Percentiles rank a stretch among this genome's conserved stretches.
Conservation (phyloP, 2,888 invertebrate genomes). For the Drosophila limbata region DNA sequence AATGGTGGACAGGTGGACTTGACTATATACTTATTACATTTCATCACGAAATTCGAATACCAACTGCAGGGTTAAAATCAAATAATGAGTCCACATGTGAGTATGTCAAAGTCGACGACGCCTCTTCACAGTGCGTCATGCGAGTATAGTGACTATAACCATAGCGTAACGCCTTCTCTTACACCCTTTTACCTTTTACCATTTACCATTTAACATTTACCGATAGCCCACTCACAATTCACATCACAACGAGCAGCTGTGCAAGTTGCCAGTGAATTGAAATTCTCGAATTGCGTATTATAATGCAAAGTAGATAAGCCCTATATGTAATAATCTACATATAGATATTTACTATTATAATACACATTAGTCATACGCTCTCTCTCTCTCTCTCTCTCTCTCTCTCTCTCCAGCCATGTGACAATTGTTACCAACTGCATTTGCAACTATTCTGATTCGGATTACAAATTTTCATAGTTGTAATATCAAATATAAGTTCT, state of each 20-base stretch:
- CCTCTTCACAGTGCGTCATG: slow-evolving; percentile 31
- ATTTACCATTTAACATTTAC: neutral
- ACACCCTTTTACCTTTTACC: neutral
- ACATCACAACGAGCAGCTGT: too few relatives aligned
- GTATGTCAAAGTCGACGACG: slow-evolving; percentile 20
- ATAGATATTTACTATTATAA: slow-evolving; percentile 2
- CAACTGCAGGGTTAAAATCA: neutral
- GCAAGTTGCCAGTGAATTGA: neutral
- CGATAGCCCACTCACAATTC: neutral
- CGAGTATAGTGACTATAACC: slow-evolving; percentile 21
- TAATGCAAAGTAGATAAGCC: slow-evolving; percentile 50
- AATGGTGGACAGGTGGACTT: too few relatives aligned
- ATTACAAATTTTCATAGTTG: neutral
- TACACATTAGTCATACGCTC: slow-evolving; percentile 36
- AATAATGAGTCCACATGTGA: neutral
- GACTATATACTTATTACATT: too few relatives aligned
- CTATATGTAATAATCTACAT: neutral
- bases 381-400: neutral
- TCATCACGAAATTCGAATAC: neutral
- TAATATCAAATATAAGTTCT: neutral
- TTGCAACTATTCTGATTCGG: slow-evolving; percentile 1
- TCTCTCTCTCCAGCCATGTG: slow-evolving; percentile 11
- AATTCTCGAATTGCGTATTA: slow-evolving; percentile 36
- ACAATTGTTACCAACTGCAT: slow-evolving; percentile 17
- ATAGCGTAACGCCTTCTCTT: neutral